phyloP scores from a whole-genome alignment of 2,113 vertebrate genomes.

The Apaloderma vittatum region DNA sequence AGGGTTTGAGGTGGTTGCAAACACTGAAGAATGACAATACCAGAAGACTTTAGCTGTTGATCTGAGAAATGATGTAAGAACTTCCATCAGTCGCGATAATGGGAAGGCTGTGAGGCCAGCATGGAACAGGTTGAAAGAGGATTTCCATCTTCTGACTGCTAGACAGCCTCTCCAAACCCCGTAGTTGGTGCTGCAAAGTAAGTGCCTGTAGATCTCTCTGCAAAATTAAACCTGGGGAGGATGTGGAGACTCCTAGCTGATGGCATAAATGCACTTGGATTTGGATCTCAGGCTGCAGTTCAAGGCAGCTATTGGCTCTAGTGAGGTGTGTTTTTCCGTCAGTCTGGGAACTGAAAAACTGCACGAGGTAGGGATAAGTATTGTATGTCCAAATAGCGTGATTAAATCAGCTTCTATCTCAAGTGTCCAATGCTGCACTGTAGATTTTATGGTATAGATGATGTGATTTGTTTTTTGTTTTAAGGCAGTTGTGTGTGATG shows the following conservation, averaged over 20 bases:
- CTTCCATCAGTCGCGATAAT: background rate
- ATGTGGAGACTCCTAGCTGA: background rate
- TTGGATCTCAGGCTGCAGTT: background rate
- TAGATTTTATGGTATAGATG: background rate
- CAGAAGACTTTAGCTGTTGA: background rate
- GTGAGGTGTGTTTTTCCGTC: background rate
- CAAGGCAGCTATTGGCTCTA: background rate
- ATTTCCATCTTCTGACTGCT: background rate
- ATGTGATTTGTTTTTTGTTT: background rate
- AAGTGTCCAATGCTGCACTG: background rate
- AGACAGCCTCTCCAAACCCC: background rate
- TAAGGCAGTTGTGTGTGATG: slow-evolving; percentile 13
- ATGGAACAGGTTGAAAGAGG: background rate
- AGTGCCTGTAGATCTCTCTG: background rate
- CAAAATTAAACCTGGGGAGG: background rate
- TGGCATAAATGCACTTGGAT: background rate
- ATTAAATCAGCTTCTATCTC: background rate
- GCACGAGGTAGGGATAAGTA: background rate
- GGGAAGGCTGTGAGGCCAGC: background rate
- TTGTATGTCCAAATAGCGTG: background rate
- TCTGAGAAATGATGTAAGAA: background rate
- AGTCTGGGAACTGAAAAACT: background rate
- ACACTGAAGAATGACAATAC: background rate
- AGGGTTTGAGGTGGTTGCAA: background rate
- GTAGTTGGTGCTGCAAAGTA: background rate